These are phyloP conservation scores for Venturia canescens DNA, from an alignment of 1,140 invertebrate species.

Conservation along the genomic window DNA sequence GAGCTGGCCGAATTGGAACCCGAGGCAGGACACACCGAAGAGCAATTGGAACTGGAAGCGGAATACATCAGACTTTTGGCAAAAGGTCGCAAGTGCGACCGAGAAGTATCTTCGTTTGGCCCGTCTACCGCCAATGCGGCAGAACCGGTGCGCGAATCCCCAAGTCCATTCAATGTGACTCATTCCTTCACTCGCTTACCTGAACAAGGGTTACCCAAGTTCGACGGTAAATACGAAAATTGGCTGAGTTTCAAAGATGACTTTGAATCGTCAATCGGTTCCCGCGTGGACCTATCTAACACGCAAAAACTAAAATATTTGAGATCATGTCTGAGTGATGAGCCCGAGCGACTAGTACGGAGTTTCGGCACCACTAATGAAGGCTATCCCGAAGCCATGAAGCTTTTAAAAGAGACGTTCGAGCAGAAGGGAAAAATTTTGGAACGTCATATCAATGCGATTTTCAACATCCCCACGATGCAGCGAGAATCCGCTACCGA, in stretches of 20 bases:
- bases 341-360: slow-evolving; percentile 45
- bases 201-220: slow-evolving; percentile 9
- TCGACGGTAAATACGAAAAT: slow-evolving; percentile 34
- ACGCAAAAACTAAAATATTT: slow-evolving; percentile 57
- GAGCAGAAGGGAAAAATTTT: slow-evolving; percentile 52
- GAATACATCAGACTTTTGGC: neutral
- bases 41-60: neutral
- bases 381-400: slow-evolving; percentile 56
- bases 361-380: slow-evolving; percentile 30
- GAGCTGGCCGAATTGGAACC: neutral
- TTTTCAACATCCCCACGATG: slow-evolving; percentile 50
- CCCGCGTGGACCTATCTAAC: slow-evolving; percentile 29
- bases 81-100: neutral
- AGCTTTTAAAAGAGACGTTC: too few species aligned
- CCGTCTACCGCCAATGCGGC: neutral
- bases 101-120: neutral
- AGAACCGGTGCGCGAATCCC: too few species aligned
- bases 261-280: slow-evolving; percentile 47
- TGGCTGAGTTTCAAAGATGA: slow-evolving; percentile 43
- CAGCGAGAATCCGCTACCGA: neutral
- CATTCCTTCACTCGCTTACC: neutral
- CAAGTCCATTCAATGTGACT: neutral
- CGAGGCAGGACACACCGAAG: neutral
- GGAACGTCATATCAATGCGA: slow-evolving; percentile 56
- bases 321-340: slow-evolving; percentile 36